These are phyloP conservation scores for Gnatocerus cornutus DNA, from an alignment of 2,888 invertebrate species.

Conservation along the genomic window DNA sequence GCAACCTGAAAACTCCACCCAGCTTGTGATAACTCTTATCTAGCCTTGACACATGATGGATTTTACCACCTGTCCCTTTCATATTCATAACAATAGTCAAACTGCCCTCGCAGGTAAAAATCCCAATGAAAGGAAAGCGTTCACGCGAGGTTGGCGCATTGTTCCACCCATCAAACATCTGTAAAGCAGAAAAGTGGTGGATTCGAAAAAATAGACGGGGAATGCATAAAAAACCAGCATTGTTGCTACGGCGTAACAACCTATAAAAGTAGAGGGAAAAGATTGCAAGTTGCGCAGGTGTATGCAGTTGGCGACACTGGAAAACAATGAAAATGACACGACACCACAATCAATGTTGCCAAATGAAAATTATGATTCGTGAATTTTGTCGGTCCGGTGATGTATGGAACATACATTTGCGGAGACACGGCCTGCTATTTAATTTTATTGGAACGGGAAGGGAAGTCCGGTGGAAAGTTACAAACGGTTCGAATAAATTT, in stretches of 20 bases:
- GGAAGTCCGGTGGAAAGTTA: background rate
- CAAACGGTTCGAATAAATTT: no score
- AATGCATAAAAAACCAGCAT: background rate
- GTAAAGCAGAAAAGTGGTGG: constrained; percentile 1
- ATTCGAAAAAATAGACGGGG: background rate
- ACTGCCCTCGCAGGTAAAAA: background rate
- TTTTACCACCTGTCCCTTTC: constrained; percentile 1
- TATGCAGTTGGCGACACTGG: background rate
- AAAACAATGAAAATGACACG: no score
- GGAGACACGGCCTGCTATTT: background rate
- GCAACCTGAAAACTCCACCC: background rate
- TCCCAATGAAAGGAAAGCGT: background rate
- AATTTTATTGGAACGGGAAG: background rate
- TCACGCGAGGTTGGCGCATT: background rate
- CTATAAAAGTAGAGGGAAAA: background rate
- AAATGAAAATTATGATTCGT: background rate
- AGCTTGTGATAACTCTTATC: background rate
- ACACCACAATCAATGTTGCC: no score
- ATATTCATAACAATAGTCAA: background rate
- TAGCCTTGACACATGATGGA: background rate
- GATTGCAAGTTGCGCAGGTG: background rate
- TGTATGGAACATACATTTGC: constrained; percentile 2
- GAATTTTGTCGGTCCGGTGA: background rate
- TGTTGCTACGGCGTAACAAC: background rate
- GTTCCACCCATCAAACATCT: background rate